phyloP scores from a whole-genome alignment of 2,888 invertebrate species.

The Acanthosepion pharaonis region DNA sequence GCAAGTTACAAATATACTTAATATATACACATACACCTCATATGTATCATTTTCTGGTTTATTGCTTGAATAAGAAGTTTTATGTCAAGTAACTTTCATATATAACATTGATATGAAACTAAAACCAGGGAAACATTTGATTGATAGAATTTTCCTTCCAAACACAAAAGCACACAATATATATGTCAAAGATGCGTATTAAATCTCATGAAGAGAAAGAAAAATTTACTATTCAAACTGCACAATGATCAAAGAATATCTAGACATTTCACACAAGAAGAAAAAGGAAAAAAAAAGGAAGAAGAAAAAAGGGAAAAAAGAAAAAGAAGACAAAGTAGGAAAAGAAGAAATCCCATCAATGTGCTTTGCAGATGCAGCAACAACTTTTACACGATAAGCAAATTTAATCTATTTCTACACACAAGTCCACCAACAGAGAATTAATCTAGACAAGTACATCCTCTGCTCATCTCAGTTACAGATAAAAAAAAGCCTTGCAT shows the following conservation, averaged over 20 bases:
- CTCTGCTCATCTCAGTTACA: not conserved
- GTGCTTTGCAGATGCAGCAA: not conserved
- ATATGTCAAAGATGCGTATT: not conserved
- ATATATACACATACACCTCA: no score
- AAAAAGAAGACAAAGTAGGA: no score
- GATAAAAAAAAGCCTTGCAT: not conserved
- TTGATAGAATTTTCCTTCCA: not conserved
- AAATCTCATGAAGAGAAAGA: not conserved
- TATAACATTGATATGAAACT: no score
- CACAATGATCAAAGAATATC: not conserved
- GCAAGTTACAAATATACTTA: no score
- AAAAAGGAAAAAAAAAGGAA: not conserved
- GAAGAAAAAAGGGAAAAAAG: no score
- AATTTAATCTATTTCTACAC: not conserved
- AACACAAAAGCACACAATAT: not conserved
- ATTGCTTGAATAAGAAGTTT: no score
- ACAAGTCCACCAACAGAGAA: not conserved
- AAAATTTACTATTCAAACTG: not conserved
- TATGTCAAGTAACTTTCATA: no score
- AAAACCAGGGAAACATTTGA: not conserved
- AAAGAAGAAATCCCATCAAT: no score
- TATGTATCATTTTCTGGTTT: no score
- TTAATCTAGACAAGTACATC: not conserved
- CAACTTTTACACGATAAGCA: not conserved
- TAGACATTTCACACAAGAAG: not conserved